Percentiles rank a stretch among this genome's conserved stretches.
Evolutionary conservation across 2,888 invertebrate species (phyloP).

Genomic region (Sylvicola cinctus): DNA sequence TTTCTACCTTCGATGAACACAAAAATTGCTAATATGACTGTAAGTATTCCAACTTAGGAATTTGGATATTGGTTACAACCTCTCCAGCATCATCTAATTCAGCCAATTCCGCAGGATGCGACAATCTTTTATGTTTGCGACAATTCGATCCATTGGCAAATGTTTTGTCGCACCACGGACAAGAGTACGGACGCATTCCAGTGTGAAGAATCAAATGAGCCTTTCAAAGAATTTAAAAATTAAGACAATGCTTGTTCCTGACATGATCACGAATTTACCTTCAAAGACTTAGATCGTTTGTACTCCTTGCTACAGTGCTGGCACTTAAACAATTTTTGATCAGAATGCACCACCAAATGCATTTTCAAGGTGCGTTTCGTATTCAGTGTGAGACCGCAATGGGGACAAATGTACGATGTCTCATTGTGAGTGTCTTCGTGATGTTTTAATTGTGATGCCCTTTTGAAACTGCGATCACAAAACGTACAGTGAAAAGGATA

Average conservation of each 20-base stretch:
- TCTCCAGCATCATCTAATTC: conserved; percentile 21
- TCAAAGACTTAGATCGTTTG: conserved; percentile 20
- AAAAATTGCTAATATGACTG: no score
- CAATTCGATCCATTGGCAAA: conserved; percentile 26
- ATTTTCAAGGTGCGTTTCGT: conserved; percentile 27
- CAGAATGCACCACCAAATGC: conserved; percentile 24
- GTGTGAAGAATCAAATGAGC: conserved; percentile 24
- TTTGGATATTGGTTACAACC: conserved; percentile 13
- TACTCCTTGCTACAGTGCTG: conserved; percentile 21
- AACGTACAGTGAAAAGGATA: conserved; percentile 25
- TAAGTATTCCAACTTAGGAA: conserved; percentile 21
- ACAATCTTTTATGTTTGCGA: conserved; percentile 22
- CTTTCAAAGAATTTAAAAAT: no score
- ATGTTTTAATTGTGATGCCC: conserved; percentile 18
- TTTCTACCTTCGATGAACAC: no score
- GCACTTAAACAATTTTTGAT: conserved; percentile 20
- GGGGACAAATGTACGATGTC: conserved; percentile 23
- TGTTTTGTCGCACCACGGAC: conserved; percentile 22
- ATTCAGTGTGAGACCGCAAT: conserved; percentile 24
- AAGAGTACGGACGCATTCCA: conserved; percentile 22
- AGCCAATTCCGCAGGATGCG: conserved; percentile 22
- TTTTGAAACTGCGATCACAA: conserved; percentile 22
- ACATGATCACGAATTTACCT: no score
- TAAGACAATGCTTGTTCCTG: no score
- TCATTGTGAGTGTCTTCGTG: conserved; percentile 24